Conservation (phyloP, 1,140 invertebrate genomes). For the Cydia amplana region DNA sequence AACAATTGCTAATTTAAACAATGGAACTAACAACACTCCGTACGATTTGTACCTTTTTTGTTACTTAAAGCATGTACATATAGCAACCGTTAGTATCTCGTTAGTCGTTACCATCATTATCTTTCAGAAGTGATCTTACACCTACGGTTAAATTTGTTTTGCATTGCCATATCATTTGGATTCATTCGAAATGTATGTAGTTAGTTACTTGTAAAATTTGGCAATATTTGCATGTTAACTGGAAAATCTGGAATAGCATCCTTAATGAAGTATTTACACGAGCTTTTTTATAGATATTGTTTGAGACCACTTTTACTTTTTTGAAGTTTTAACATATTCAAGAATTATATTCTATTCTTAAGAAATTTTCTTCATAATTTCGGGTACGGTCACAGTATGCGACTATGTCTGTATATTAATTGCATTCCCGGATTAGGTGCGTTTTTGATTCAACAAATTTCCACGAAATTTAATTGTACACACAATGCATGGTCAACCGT, state of each 20-base stretch:
- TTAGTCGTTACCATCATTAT: background rate
- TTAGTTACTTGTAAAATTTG: too few species aligned
- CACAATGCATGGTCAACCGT: background rate
- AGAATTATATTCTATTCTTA: too few species aligned
- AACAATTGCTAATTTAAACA: constrained; percentile 31
- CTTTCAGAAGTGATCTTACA: background rate
- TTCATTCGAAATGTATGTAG: too few species aligned
- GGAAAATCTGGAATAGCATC: too few species aligned
- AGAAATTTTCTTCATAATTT: too few species aligned
- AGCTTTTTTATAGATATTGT: too few species aligned
- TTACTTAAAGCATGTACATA: constrained; percentile 16
- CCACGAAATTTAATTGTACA: too few species aligned
- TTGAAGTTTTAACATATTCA: too few species aligned
- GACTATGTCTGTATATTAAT: background rate
- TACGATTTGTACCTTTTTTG: constrained; percentile 26
- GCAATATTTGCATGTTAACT: too few species aligned
- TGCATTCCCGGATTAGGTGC: background rate
- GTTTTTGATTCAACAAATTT: background rate
- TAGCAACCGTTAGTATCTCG: constrained; percentile 10
- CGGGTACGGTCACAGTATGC: background rate
- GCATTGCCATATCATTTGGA: background rate
- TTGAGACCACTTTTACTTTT: too few species aligned
- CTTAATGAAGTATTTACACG: too few species aligned
- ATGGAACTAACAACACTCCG: background rate
- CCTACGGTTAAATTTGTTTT: background rate